These are phyloP conservation scores for Rhimphoctona megacephalus DNA, from an alignment of 2,888 invertebrate genomes.

Conservation along the genomic window DNA sequence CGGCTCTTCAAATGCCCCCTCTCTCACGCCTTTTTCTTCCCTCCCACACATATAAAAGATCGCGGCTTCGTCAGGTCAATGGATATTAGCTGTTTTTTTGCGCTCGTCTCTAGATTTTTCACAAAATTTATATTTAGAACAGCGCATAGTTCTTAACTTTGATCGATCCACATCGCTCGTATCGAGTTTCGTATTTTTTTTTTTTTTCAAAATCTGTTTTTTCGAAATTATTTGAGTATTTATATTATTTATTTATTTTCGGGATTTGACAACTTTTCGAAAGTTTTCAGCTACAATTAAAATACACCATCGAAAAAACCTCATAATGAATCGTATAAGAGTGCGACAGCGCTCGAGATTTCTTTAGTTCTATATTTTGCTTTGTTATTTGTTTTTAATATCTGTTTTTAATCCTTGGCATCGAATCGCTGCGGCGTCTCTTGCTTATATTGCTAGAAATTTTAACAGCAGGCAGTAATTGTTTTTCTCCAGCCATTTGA, in stretches of 20 bases:
- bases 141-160: neutral
- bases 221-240: neutral
- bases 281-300: neutral
- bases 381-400: neutral
- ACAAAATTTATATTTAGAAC: slow-evolving; percentile 23
- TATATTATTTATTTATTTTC: neutral
- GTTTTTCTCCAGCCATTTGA: neutral
- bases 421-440: neutral
- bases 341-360: neutral
- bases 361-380: too few species aligned
- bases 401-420: neutral
- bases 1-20: neutral
- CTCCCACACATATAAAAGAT: neutral
- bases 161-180: neutral
- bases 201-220: neutral
- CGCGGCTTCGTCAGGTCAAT: slow-evolving; percentile 41
- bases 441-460: neutral
- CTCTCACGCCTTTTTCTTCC: neutral
- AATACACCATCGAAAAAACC: neutral
- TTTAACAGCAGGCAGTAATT: neutral
- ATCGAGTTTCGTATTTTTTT: neutral
- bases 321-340: neutral
- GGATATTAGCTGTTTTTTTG: slow-evolving; percentile 48
- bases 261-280: neutral
- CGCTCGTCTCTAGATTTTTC: neutral